A percentile compares a stretch with the other conserved stretches of the same genome.
These are phyloP conservation scores for Etheostoma cragini DNA, from an alignment of 2,113 vertebrate genomes.

Conservation along the genomic window DNA sequence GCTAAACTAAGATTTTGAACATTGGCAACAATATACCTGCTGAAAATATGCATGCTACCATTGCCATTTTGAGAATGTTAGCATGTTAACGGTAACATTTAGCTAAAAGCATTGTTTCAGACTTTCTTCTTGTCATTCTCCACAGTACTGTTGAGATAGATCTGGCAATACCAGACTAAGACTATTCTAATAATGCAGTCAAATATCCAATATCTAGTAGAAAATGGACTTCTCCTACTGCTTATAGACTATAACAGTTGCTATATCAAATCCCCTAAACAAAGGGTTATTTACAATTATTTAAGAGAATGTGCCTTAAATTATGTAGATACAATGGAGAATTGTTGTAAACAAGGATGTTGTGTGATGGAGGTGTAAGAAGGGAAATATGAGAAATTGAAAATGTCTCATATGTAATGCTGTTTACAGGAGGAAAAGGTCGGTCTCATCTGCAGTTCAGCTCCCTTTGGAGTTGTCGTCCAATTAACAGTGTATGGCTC, in stretches of 20 bases:
- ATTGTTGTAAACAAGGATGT: conserved; percentile 3
- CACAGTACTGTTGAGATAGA: too few species aligned
- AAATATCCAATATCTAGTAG: neutral
- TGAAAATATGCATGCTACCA: neutral
- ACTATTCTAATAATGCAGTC: neutral
- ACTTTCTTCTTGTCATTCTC: too few species aligned
- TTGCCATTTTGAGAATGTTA: neutral
- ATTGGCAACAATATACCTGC: neutral
- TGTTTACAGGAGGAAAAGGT: conserved; percentile 68
- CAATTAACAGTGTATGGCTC: conserved; percentile 72
- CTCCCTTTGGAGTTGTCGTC: conserved; percentile 69
- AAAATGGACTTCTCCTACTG: too few species aligned
- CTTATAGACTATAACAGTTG: neutral
- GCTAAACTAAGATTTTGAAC: neutral
- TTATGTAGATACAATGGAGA: neutral
- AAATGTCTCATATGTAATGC: conserved; percentile 36
- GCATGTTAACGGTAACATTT: neutral
- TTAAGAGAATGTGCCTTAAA: neutral
- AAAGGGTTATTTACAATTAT: neutral
- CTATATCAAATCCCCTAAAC: neutral
- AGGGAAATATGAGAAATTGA: conserved; percentile 18
- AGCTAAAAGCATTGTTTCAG: neutral
- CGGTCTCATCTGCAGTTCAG: conserved; percentile 57
- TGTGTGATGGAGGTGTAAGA: conserved; percentile 12
- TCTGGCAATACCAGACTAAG: too few species aligned